These are phyloP conservation scores for Arenaria interpres DNA, from an alignment of 2,113 vertebrate species.

Conservation along the genomic window DNA sequence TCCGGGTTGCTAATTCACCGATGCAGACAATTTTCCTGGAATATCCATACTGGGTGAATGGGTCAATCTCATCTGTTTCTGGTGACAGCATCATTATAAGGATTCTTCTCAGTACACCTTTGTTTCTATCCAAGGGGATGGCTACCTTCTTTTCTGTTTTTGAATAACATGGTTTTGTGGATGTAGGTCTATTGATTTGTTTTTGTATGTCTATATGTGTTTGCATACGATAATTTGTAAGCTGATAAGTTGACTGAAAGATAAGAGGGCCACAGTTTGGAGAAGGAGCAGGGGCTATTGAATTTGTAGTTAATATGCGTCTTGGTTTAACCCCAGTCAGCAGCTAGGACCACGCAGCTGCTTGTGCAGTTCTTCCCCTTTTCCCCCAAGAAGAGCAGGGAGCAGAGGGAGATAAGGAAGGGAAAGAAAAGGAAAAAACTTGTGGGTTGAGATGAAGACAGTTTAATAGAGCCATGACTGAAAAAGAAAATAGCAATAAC, in stretches of 20 bases:
- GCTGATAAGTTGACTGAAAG: background rate
- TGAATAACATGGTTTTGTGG: background rate
- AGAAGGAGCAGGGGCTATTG: background rate
- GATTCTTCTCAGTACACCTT: background rate
- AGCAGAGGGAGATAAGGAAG: background rate
- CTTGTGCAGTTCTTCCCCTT: background rate
- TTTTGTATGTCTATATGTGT: background rate
- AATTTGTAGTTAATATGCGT: background rate
- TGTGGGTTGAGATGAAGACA: no score
- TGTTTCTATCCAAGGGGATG: background rate
- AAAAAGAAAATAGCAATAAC: background rate
- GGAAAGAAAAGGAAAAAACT: background rate
- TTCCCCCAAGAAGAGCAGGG: background rate
- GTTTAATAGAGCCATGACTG: background rate
- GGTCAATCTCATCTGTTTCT: background rate
- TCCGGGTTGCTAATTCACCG: background rate
- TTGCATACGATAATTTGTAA: background rate
- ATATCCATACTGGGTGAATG: background rate
- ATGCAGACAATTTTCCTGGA: background rate
- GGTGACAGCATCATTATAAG: background rate
- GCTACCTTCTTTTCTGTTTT: background rate
- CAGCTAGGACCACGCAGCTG: background rate
- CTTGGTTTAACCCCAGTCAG: background rate
- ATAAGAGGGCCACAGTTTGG: background rate
- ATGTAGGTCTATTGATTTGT: background rate